Evolutionary conservation across 2,797 vertebrate genomes (phyloP).

Genomic region (Carduelis carduelis): DNA sequence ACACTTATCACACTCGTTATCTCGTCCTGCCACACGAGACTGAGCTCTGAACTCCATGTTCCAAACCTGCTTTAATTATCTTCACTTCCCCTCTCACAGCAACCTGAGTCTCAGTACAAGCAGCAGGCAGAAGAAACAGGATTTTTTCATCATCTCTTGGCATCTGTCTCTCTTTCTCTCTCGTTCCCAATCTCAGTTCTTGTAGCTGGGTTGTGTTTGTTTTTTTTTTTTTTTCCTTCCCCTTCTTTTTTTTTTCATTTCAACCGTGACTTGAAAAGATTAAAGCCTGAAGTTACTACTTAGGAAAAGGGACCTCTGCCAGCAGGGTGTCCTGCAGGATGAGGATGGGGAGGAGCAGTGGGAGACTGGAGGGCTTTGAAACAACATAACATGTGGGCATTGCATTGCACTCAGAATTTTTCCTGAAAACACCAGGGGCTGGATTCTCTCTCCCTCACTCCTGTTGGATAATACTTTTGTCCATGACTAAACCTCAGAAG

Average conservation of each 20-base stretch:
- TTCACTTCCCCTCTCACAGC: background rate
- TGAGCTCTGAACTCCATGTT: background rate
- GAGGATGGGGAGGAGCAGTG: background rate
- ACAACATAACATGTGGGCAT: background rate
- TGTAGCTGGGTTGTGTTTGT: background rate
- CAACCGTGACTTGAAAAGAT: background rate
- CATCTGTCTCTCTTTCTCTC: background rate
- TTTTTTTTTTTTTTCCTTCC: too few relatives aligned
- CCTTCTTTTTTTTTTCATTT: background rate
- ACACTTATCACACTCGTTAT: background rate
- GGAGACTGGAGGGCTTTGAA: background rate
- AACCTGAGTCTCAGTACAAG: background rate
- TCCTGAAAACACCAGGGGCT: background rate
- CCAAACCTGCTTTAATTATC: background rate
- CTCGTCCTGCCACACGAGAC: background rate
- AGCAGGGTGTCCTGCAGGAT: background rate
- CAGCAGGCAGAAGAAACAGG: background rate
- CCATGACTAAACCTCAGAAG: background rate
- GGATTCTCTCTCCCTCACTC: background rate
- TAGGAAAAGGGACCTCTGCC: background rate
- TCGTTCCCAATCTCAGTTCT: background rate
- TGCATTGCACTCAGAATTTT: background rate
- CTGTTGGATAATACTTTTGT: background rate
- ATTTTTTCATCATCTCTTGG: constrained; percentile 31
- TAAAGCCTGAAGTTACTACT: background rate